Conservation (phyloP, 2,888 invertebrate species). For the Hyposoter didymator region DNA sequence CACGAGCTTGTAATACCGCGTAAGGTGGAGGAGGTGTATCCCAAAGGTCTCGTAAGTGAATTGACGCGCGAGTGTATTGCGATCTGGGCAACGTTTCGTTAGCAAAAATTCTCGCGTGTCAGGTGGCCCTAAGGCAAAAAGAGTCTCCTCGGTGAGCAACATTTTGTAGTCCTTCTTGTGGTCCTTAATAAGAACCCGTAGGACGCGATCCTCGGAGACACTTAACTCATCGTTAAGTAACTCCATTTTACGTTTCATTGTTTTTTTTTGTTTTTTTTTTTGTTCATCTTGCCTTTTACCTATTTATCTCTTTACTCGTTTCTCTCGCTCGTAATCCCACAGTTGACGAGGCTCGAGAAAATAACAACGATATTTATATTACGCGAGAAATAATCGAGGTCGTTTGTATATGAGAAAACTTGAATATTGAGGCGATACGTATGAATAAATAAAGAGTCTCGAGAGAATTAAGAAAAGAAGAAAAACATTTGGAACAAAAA, state of each 20-base stretch:
- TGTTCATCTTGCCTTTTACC: background rate
- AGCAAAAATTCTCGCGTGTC: constrained; percentile 76
- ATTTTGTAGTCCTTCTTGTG: constrained; percentile 64
- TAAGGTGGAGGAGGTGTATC: constrained; percentile 45
- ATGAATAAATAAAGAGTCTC: constrained; percentile 20
- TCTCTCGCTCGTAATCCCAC: constrained; percentile 58
- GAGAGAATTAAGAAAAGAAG: constrained; percentile 14
- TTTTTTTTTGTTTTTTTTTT: constrained; percentile 44
- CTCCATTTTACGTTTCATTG: constrained; percentile 67
- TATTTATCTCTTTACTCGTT: constrained; percentile 14
- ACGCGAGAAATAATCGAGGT: constrained; percentile 47
- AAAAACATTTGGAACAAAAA: background rate
- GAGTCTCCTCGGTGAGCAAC: background rate
- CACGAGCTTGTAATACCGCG: constrained; percentile 31
- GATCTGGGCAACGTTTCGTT: constrained; percentile 32
- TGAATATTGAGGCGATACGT: constrained; percentile 54
- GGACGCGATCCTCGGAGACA: constrained; percentile 69
- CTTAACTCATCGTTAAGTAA: constrained; percentile 77
- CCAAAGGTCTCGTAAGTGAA: constrained; percentile 64
- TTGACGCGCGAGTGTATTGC: constrained; percentile 14
- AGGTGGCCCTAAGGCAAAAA: constrained; percentile 40
- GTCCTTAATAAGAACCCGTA: constrained; percentile 42
- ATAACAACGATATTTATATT: constrained; percentile 67
- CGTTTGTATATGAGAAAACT: constrained; percentile 40
- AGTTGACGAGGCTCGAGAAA: constrained; percentile 58